phyloP scores from a whole-genome alignment of 1,140 invertebrate genomes.

The Agrilus planipennis region DNA sequence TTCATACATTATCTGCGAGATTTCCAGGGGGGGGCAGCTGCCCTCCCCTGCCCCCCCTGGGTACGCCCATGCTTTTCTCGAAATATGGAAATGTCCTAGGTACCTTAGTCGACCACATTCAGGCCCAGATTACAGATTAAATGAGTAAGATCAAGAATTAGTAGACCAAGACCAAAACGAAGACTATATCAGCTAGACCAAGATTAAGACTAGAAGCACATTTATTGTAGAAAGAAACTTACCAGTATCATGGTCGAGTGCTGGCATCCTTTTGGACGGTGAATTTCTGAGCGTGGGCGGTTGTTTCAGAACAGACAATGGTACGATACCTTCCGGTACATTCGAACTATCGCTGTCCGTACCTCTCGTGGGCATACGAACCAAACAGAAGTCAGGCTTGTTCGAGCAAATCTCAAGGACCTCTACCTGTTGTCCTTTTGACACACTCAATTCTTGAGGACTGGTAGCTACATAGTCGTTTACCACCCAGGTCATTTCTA shows the following conservation, averaged over 20 bases:
- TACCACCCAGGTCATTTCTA: constrained; percentile 80
- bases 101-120: too few species aligned
- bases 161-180: too few species aligned
- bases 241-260: constrained; percentile 34
- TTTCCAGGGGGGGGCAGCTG: too few species aligned
- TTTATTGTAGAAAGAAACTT: constrained; percentile 35
- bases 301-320: constrained; percentile 69
- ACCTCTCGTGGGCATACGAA: constrained; percentile 44
- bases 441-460: constrained; percentile 61
- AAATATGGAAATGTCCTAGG: too few species aligned
- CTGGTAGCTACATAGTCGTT: constrained; percentile 64
- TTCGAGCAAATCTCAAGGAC: constrained; percentile 58
- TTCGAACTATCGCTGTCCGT: constrained; percentile 43
- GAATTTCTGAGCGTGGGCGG: constrained; percentile 51
- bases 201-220: constrained; percentile 26
- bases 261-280: constrained; percentile 40
- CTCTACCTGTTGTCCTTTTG: constrained; percentile 85
- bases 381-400: constrained; percentile 50
- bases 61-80: too few species aligned
- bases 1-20: too few species aligned
- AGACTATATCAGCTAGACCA: too few species aligned
- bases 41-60: too few species aligned
- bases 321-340: constrained; percentile 70
- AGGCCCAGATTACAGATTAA: too few species aligned
- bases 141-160: too few species aligned